Base-by-base conservation (phyloP, 2,888 invertebrate genomes). In the Noctua fimbriata region DNA sequence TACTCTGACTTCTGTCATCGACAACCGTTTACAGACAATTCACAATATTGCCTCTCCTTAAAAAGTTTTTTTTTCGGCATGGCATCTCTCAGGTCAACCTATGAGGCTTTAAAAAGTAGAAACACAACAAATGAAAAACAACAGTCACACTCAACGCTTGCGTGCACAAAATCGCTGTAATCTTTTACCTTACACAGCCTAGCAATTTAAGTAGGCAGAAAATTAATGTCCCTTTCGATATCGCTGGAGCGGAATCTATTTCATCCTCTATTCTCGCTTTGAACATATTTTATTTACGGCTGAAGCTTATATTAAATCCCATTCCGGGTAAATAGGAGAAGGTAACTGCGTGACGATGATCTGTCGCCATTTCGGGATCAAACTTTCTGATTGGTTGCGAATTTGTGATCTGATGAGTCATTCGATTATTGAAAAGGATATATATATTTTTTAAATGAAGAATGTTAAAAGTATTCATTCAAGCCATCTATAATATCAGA, bases 201-300 rank as follows among this genome's bases (percentile, higher is more conserved):
- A 81, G 87, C 90, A 90, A 92, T 93, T 93, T 92, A 93, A 93
- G 92, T 92, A 93, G 92, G 92, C 94, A 94, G 93, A 94, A 94
- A 94, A 94, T 95, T 93, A 95, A 95, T 94, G 93, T 93, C 92
- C 92, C 92, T 91, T 90, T 91, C 92, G 93, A 93, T 94, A 92
- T 92, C 92, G 89, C 89, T 89, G 88, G 84, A 90, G 89, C 91
- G 89, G 91, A 94, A 94, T 93, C 92, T 91, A 93, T 93, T 93
- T 93, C 92, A 93, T 93, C 92, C 92, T 89, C 91, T 91, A 92
- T 92, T 92, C 92, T 90, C 90, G 89, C 90, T 90, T 89, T 90
- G 87, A 87, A 86, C 90, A 90, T 89, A 90, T 89, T 87, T 92
- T 94, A 93, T 93, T 93, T 93, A 93, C 90, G 89, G 89, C 89